Base-by-base conservation (phyloP, 2,797 vertebrate genomes). In the Nothura maculosa region DNA sequence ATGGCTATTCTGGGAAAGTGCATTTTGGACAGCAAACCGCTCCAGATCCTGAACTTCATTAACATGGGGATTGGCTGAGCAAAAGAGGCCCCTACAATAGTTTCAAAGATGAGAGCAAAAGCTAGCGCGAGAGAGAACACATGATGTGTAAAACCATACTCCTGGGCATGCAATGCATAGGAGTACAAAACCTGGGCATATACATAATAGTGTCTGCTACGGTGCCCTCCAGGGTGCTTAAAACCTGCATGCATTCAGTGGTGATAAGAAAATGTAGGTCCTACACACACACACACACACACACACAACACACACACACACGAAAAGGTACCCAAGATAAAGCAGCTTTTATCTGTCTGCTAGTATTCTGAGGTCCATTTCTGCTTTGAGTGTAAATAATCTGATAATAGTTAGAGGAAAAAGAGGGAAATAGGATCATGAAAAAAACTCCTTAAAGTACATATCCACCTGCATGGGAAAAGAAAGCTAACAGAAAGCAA, bases 1-100 rank as follows among this genome's bases (percentile, higher is more conserved):
- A 96, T 48, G 63, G 86, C 92, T 95, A 96, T 95, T 96, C 95
- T 97, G 97, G 93, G 96, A 97, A 97, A 97, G 94, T 52, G 94
- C 96, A 96, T 96, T 96, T 96, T 96, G 94, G 96, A 96, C 40
- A 77, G 97, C 94, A 96, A 96, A 93, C 61, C 32, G 40, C 90
- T 81, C 77, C 21, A 67, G 92, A 93, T 87, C 86, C 91, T 69
- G 87, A 85, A 79, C 92, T 91, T 95, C 96, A 97, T 98, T 97
- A 96, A 93, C 98, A 97, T 94, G 17, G 67, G 42, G 57, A 38
- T 30, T 24, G 62, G 92, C 94, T 78, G 88, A 92, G 85, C 81
- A 89, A 90, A 92, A 96, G 70, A 91, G 90, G 58, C 61, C 79
- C 91, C 82, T 74, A 81, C 95, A 96, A 66, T 58, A 50, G 48